These are phyloP conservation scores for Procavia capensis DNA, from an alignment of 2,113 vertebrate species.

Conservation along the genomic window DNA sequence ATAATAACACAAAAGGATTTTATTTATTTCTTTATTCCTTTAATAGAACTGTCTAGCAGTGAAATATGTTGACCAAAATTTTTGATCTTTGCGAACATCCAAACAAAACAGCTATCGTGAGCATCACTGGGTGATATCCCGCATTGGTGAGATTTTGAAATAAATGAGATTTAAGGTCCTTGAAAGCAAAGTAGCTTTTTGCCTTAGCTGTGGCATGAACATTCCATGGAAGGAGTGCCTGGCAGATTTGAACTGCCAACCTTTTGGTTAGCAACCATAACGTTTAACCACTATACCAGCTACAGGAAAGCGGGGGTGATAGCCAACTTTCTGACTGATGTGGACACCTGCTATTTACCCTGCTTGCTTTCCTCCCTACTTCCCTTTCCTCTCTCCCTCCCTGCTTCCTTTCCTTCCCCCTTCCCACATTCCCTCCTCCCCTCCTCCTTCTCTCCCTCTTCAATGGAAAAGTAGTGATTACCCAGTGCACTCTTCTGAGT, in stretches of 20 bases:
- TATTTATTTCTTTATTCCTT: neutral
- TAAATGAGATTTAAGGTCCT: neutral
- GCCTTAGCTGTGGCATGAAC: neutral
- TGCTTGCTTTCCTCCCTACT: too few relatives aligned
- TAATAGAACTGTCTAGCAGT: neutral
- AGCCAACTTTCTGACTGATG: too few relatives aligned
- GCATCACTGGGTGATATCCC: neutral
- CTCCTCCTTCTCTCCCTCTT: too few relatives aligned
- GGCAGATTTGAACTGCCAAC: too few relatives aligned
- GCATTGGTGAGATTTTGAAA: neutral
- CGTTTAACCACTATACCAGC: too few relatives aligned
- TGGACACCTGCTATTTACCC: too few relatives aligned
- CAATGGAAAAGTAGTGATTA: neutral
- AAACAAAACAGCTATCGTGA: neutral
- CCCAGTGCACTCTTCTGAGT: neutral
- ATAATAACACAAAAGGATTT: neutral
- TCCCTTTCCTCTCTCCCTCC: too few relatives aligned
- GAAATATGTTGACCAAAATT: neutral
- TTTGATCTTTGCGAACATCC: neutral
- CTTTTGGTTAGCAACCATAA: too few relatives aligned
- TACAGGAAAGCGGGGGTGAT: too few relatives aligned
- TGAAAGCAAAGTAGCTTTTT: neutral
- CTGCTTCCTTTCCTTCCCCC: too few relatives aligned
- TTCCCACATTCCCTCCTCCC: too few relatives aligned
- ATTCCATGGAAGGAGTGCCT: neutral